A percentile compares a stretch with the other conserved stretches of the same genome.
Conservation (phyloP, 2,888 invertebrate genomes). For the Chrysolina oricalcia region DNA sequence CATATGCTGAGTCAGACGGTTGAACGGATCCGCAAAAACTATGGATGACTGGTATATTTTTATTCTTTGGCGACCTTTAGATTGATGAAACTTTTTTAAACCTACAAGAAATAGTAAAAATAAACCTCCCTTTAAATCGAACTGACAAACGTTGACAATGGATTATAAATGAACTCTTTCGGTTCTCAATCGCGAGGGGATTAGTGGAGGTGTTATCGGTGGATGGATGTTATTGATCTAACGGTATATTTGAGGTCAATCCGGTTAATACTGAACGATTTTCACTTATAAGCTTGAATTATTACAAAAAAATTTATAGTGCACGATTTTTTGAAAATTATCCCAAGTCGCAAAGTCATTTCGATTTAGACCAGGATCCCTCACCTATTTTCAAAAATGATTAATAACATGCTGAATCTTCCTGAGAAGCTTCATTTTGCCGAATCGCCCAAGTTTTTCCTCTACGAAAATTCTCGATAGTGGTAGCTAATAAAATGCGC, state of each 20-base stretch:
- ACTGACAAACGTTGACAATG: constrained; percentile 65
- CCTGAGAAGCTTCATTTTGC: no score
- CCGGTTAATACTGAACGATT: neutral
- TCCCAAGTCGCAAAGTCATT: no score
- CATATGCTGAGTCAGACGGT: constrained; percentile 69
- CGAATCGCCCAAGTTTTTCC: no score
- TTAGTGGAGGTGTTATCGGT: constrained; percentile 8
- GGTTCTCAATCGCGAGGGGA: neutral
- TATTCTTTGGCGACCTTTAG: constrained; percentile 60
- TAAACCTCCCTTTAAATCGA: constrained; percentile 66
- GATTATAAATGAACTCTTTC: constrained; percentile 63
- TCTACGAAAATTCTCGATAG: no score
- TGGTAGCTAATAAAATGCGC: no score
- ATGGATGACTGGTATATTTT: constrained; percentile 69
- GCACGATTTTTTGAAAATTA: no score
- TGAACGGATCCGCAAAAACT: constrained; percentile 62
- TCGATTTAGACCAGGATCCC: no score
- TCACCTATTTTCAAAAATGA: no score
- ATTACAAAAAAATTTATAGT: no score
- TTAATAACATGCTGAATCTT: no score
- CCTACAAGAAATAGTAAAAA: constrained; percentile 68
- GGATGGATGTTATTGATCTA: neutral
- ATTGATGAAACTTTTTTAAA: constrained; percentile 67
- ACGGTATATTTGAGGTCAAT: neutral
- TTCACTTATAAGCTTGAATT: neutral